Evolutionary conservation across 2,113 vertebrate genomes (phyloP), one percentile per base, ranked within the genome.

Genomic region (Gymnobelideus leadbeateri): DNA sequence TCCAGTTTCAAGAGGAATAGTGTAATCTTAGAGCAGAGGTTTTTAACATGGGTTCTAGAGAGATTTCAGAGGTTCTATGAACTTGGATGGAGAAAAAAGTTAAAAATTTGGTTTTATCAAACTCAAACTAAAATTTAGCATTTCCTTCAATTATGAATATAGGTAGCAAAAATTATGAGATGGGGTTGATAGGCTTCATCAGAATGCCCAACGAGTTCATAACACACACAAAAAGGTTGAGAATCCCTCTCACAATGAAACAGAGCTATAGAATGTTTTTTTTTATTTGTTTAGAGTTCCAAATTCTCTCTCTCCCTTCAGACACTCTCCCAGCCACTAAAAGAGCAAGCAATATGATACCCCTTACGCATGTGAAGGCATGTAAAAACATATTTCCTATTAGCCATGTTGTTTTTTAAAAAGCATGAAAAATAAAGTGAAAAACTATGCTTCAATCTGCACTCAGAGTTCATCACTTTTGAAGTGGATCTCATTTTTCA

Each of bases 1-100:
- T 89, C 52, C 57, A 43, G 54, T 26, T 84, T 96, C 25, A 92
- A 92, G 28, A 43, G 93, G 46, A 8, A n/a, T 95, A 23, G 12
- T 89, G 47, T 52, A 90, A 51, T 89, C 28, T 95, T 95, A 84
- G 6, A 84, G 5, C 14, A 77, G n/a, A 84, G 6, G 7, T 84
- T 77, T n/a, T n/a, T n/a, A n/a, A n/a, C 14, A 77, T 77, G 61
- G 3, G 14, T n/a, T 77, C 2, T 77, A 37, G 31, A 77, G 31
- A 77, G 61, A 77, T 77, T 77, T 77, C 37, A n/a, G 31, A 16
- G 31, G 1, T n/a, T 77, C 37, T 77, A 19, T 77, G 61, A n/a
- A 77, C 5, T n/a, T 77, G 25, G 14, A 16, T 68, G 31, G 31
- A n/a, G 37, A n/a, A n/a, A 77, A n/a, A 19, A n/a, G 12, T 77